These are phyloP conservation scores for Marmota monax DNA, from an alignment of 2,113 vertebrate genomes.

Conservation along the genomic window DNA sequence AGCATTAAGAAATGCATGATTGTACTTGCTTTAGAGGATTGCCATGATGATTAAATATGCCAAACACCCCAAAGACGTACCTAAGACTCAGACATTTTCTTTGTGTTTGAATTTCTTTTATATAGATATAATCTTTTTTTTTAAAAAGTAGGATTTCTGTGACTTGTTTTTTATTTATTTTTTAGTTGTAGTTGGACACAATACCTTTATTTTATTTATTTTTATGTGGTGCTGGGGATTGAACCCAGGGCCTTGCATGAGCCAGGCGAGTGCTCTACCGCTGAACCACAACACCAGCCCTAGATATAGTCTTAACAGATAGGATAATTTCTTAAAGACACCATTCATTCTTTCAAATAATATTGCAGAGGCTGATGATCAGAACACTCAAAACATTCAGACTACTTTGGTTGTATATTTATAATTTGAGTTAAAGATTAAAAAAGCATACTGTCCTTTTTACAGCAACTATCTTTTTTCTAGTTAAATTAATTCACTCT, in stretches of 20 bases:
- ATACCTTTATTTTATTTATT: too few relatives aligned
- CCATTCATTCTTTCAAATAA: constrained; percentile 8
- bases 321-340: background rate
- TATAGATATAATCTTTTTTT: background rate
- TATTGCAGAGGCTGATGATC: background rate
- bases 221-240: too few relatives aligned
- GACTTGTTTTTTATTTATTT: too few relatives aligned
- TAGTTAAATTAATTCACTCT: constrained; percentile 19
- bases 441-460: constrained; percentile 21
- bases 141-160: too few relatives aligned
- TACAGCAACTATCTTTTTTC: constrained; percentile 12
- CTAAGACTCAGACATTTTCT: background rate
- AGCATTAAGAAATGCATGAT: background rate
- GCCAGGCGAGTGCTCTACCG: too few relatives aligned
- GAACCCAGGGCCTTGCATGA: too few relatives aligned
- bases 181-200: too few relatives aligned
- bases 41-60: background rate
- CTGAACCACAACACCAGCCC: too few relatives aligned
- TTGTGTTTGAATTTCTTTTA: background rate
- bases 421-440: constrained; percentile 43
- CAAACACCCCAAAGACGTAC: background rate
- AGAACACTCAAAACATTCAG: background rate
- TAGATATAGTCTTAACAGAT: background rate
- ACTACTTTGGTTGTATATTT: constrained; percentile 9
- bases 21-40: background rate